phyloP scores from a whole-genome alignment of 2,797 vertebrate species.

The Mallotus villosus region DNA sequence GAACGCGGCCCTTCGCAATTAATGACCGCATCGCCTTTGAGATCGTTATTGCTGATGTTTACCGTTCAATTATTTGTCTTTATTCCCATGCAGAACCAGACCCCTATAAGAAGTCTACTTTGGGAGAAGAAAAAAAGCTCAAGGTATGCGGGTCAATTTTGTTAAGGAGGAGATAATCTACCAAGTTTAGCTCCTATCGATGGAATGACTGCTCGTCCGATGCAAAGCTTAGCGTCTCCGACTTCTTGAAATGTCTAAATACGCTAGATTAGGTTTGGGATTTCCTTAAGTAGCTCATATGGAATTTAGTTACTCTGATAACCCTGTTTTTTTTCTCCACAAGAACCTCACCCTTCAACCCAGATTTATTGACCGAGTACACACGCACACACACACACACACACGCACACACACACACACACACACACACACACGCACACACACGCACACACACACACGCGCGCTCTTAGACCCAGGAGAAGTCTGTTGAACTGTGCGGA shows the following conservation, averaged over 20 bases:
- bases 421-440: slow-evolving; percentile 2
- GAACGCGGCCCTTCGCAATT: slow-evolving; percentile 39
- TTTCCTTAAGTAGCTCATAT: slow-evolving; percentile 16
- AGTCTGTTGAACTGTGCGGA: slow-evolving; percentile 37
- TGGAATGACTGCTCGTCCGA: background rate
- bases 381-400: slow-evolving; percentile 9
- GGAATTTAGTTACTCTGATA: slow-evolving; percentile 4
- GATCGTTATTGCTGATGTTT: slow-evolving; percentile 11
- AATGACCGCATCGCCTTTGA: slow-evolving; percentile 5
- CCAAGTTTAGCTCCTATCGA: slow-evolving; percentile 30
- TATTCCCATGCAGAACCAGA: slow-evolving; percentile 10
- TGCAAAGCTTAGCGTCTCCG: slow-evolving; percentile 15
- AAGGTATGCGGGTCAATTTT: slow-evolving; percentile 27
- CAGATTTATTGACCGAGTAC: background rate
- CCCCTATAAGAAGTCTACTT: background rate
- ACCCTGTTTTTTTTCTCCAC: slow-evolving; percentile 15
- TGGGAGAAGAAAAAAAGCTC: slow-evolving; percentile 16
- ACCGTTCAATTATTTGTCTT: slow-evolving; percentile 5
- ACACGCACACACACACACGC: slow-evolving; percentile 6
- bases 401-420: slow-evolving; percentile 1
- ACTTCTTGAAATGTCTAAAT: slow-evolving; percentile 14
- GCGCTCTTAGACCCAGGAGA: slow-evolving; percentile 4
- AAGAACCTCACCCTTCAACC: background rate
- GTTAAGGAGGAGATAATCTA: slow-evolving; percentile 44
- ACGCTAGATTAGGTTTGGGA: slow-evolving; percentile 17